Evolutionary conservation across 1,140 invertebrate species (phyloP).

Genomic region (Dysdera silvatica): DNA sequence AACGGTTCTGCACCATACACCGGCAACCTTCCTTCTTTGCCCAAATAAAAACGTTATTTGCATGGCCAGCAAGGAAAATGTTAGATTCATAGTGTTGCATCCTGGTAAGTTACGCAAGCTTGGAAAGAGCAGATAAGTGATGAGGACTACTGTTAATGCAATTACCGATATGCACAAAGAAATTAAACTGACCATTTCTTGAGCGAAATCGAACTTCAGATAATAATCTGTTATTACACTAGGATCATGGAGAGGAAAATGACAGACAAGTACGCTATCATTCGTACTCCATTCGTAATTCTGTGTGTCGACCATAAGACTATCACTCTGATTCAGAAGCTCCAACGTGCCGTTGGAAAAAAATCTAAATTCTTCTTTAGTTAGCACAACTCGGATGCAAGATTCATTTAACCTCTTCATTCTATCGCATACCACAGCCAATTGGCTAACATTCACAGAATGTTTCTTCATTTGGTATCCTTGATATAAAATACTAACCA

Average conservation of each 20-base stretch:
- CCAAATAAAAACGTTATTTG: slow-evolving; percentile 28
- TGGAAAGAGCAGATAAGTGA: slow-evolving; percentile 21
- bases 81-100: slow-evolving; percentile 28
- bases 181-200: slow-evolving; percentile 17
- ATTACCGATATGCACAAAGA: slow-evolving; percentile 18
- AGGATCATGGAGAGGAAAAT: not conserved
- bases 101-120: slow-evolving; percentile 26
- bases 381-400: slow-evolving; percentile 10
- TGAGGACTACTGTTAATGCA: slow-evolving; percentile 15
- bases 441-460: slow-evolving; percentile 26
- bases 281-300: slow-evolving; percentile 10
- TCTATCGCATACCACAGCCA: slow-evolving; percentile 25
- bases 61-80: slow-evolving; percentile 15
- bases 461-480: slow-evolving; percentile 7
- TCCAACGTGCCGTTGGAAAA: slow-evolving; percentile 5
- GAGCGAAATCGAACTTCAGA: slow-evolving; percentile 11
- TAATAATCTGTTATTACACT: not conserved
- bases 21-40: slow-evolving; percentile 13
- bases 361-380: slow-evolving; percentile 19
- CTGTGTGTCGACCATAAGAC: not conserved
- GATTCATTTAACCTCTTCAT: slow-evolving; percentile 14
- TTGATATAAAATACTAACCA: slow-evolving; percentile 29
- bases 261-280: slow-evolving; percentile 20
- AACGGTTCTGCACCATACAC: slow-evolving; percentile 8
- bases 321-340: not conserved